Conservation (phyloP, 2,797 vertebrate species). For the Philypnodon macrostomus region DNA sequence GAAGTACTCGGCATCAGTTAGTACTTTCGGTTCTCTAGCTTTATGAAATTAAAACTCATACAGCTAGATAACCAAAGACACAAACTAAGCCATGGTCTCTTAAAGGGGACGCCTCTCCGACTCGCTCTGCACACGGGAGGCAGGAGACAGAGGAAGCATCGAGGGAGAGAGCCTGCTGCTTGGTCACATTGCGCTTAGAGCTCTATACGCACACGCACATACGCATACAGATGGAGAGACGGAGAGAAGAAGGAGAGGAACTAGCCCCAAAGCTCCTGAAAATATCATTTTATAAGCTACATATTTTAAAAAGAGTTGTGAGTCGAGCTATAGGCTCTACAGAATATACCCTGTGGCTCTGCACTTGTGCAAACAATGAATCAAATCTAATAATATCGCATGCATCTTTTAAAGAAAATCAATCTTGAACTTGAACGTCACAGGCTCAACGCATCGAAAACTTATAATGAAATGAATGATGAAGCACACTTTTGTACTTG, state of each 20-base stretch:
- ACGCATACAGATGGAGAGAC: slow-evolving; percentile 1
- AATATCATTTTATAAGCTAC: background rate
- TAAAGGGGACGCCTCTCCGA: slow-evolving; percentile 74
- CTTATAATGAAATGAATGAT: background rate
- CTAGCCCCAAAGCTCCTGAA: slow-evolving; percentile 22
- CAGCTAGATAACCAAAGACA: slow-evolving; percentile 99
- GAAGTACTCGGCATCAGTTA: slow-evolving; percentile 82
- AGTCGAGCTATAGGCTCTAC: too few species aligned
- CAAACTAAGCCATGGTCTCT: slow-evolving; percentile 85
- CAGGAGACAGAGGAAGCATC: slow-evolving; percentile 19
- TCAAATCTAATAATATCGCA: too few species aligned
- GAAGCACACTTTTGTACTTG: slow-evolving; percentile 8
- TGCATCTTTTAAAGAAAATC: background rate
- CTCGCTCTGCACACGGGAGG: slow-evolving; percentile 14
- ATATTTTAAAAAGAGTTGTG: too few species aligned
- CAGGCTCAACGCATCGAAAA: background rate
- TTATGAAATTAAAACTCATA: slow-evolving; percentile 99
- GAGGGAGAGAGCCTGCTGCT: slow-evolving; percentile 30
- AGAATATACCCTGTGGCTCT: too few species aligned
- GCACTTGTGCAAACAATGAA: too few species aligned
- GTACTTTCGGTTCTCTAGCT: slow-evolving; percentile 99
- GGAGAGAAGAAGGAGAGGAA: background rate
- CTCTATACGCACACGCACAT: slow-evolving; percentile 25
- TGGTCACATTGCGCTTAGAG: slow-evolving; percentile 34
- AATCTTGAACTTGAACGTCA: slow-evolving; percentile 8